These are phyloP conservation scores for Atractosteus spatula DNA, from an alignment of 2,113 vertebrate genomes.

Conservation along the genomic window DNA sequence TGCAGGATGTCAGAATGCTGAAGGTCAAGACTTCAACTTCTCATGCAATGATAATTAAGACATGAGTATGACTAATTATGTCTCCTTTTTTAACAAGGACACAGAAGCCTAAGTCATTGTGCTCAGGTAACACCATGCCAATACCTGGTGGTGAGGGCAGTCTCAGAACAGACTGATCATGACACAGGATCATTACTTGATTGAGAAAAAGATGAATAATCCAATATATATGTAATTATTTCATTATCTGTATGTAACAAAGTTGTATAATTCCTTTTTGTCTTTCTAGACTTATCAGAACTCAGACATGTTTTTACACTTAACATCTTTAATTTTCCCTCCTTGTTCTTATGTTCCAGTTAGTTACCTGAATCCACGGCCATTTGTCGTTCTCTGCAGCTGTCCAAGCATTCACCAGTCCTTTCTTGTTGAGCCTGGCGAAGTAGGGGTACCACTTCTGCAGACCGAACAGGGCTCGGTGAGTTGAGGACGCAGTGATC, in stretches of 20 bases:
- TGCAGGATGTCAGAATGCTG: not conserved
- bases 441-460: conserved; percentile 99
- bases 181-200: no score
- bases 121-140: no score
- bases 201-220: no score
- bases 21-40: not conserved
- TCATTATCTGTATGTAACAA: no score
- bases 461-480: conserved; percentile 93
- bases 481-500: conserved; percentile 95
- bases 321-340: not conserved
- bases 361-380: conserved; percentile 98
- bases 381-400: conserved; percentile 98
- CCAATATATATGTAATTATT: no score
- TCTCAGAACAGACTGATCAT: no score
- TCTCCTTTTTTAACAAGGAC: no score
- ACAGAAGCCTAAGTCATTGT: no score
- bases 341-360: conserved; percentile 32
- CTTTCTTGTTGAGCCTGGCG: conserved; percentile 95
- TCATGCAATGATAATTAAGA: not conserved
- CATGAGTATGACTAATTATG: not conserved
- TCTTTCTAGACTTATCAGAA: no score
- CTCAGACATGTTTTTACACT: no score
- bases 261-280: no score
- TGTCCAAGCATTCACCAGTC: conserved; percentile 97
- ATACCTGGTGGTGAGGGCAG: no score